Evolutionary conservation across 2,113 vertebrate species (phyloP), one percentile per base, ranked within the genome.

Genomic region (Scalopus aquaticus): DNA sequence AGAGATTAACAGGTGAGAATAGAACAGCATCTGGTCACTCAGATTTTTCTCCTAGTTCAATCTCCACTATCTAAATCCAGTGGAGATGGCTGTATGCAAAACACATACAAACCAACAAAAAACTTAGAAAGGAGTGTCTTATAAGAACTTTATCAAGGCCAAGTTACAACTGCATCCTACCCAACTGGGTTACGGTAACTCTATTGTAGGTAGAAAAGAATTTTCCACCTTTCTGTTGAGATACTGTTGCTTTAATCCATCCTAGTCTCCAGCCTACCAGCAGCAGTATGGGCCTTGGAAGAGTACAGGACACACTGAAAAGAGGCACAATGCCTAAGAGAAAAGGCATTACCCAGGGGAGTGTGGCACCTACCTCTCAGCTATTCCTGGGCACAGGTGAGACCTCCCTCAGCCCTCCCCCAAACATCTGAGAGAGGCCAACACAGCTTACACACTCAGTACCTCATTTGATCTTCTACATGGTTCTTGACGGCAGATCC

Each of bases 1-100:
- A 56, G 35, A 95, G 51, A 94, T 93, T 94, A 94, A 69, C 37
- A 88, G 51, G 67, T 94, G 87, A 92, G 19, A 72, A 76, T 3
- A 74, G 49, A 44, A 95, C 10, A 92, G 70, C 19, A 88, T 76
- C 76, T 96, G 37, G 26, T 79, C 28, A 90, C 64, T 94, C 35
- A 51, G 51, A 49, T 80, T 76, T 81, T 92, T 95, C 67, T 94
- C 77, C 20, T 81, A 30, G 56, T 26, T 91, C 81, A 49, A 11
- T 39, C 54, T 78, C 39, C 26, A 92, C 44, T 35, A 78, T 85
- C 65, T 70, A 84, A 88, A 91, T 72, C 11, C 46, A 54, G 15
- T 60, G 51, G 42, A 93, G 16, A 74, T 11, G 8, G n/a, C 69
- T 86, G 24, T 51, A 77, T 85, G 62, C 49, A 94, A 78, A 92